Evolutionary conservation across 1,140 invertebrate species (phyloP), one percentile per base, ranked within the genome.

Genomic region (Sesamia nonagrioides): DNA sequence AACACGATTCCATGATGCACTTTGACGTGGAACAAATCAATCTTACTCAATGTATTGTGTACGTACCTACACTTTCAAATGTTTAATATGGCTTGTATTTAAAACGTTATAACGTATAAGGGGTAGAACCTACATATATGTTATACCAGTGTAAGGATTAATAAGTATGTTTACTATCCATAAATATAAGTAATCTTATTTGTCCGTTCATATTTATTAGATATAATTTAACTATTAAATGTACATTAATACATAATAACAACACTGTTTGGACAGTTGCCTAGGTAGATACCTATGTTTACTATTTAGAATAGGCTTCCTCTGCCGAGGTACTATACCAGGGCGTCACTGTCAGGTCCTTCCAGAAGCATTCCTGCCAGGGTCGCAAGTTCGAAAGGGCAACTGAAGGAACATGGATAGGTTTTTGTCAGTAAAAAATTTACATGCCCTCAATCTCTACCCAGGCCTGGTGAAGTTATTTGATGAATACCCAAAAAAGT

Each of bases 11-110:
- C 17, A 11, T 42, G 37, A 21, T 66, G 61, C 37, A 42, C 61
- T 66, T 66, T 63, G 37, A 66, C 17, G 61, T 66, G 61, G 17
- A 42, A 18, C 61, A 37, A 66, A 66, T 66, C n/a, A 13, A 66
- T 66, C 61, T 66, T 66, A 42, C 17, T 18, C 61, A 66, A 66
- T 66, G 17, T 40, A n/a, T 66, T 66, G 66, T 45, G 66, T 35
- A 33, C n/a, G 45, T 13, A 33, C n/a, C 21, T 13, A 17, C 18
- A 37, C 6, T 40, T 40, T 6, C 60, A n/a, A 33, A 35, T 17
- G 7, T n/a, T n/a, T 40, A 63, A 37, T 37, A 35, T 33, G 60
- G 4, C 9, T 63, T 40, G 60, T 8, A 58, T 58, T 58, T 27
- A 27, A 33, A 15, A 54, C 52, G 21, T 54, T 13, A 4, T 17